phyloP scores from a whole-genome alignment of 2,797 vertebrate genomes.

The Natrix natrix region DNA sequence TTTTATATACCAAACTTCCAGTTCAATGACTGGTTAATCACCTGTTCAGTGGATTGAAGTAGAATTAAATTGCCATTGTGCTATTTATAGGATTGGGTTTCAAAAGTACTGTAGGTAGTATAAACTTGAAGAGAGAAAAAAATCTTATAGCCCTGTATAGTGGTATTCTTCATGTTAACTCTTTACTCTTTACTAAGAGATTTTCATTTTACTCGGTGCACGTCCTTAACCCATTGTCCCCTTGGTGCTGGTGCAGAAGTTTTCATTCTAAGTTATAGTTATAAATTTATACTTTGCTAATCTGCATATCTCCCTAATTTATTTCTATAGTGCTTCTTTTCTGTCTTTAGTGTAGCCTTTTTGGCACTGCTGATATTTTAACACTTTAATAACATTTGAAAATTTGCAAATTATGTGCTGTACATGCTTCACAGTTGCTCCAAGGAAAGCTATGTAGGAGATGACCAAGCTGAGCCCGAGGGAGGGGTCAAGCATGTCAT shows the following conservation, averaged over 20 bases:
- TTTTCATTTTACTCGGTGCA: not conserved
- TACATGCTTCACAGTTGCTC: constrained; percentile 40
- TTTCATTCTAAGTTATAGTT: not conserved
- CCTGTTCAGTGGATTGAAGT: not conserved
- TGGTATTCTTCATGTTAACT: constrained; percentile 27
- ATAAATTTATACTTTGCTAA: constrained; percentile 23
- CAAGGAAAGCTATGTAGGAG: constrained; percentile 34
- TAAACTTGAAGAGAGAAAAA: not conserved
- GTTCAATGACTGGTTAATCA: not conserved
- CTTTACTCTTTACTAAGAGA: constrained; percentile 28
- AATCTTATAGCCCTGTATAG: constrained; percentile 25
- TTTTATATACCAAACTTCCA: not conserved
- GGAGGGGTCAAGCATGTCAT: not conserved
- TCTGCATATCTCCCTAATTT: constrained; percentile 1
- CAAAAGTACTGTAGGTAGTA: not conserved
- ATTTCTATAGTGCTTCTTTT: constrained; percentile 34
- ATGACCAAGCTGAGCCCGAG: not conserved
- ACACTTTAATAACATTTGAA: constrained; percentile 32
- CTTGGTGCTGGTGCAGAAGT: constrained; percentile 11
- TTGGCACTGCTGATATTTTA: constrained; percentile 19
- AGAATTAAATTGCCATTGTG: constrained; percentile 19
- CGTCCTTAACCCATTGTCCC: constrained; percentile 26
- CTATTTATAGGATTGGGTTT: not conserved
- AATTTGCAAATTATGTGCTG: constrained; percentile 20
- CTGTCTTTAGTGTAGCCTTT: constrained; percentile 14